Base-by-base conservation (phyloP, 2,797 vertebrate species). In the Knipowitschia caucasica region DNA sequence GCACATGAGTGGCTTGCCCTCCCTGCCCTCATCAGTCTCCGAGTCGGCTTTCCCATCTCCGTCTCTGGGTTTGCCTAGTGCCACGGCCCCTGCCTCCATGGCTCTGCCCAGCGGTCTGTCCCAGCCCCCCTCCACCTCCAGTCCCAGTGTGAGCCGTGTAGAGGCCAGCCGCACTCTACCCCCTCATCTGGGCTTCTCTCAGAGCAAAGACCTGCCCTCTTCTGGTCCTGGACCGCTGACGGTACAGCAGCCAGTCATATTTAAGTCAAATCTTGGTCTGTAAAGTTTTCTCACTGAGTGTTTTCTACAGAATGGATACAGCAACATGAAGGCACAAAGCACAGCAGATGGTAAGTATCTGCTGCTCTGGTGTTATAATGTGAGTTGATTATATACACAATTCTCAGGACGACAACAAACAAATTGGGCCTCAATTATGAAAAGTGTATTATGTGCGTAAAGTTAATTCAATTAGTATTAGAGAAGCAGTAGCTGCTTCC, bases 301-400 rank as follows among this genome's bases (percentile, higher is more conserved):
- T 64, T 56, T 77, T 82, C n/a, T 62, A 29, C 53, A 99, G 96
- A 98, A 96, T 1, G 95, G 96, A 71, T 95, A 92, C 77, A 82
- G 77, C 39, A 79, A 88, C 68, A 86, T 91, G 74, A 92, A 92
- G 82, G 84, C 87, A 15, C 92, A 92, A 71, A 86, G 83, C 69
- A 60, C 89, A 60, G 87, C 92, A 69, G 95, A 96, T 73, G 77
- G 96, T 98, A 92, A 91, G 93, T 94, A 60, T 58, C 50, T 26
- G 11, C 24, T 53, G 1, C 29, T 15, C n/a, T 39, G 44, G 14
- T 57, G 10, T 52, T 39, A 58, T 57, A 4, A 24, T 67, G 53
- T 49, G 31, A 64, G 47, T 47, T 12, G 5, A 2, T 34, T 4
- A 35, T 35, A 35, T 4, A 15, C 31, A 34, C n/a, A n/a, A n/a